phyloP scores from a whole-genome alignment of 2,888 invertebrate species.

The Epirrhoe tristata region DNA sequence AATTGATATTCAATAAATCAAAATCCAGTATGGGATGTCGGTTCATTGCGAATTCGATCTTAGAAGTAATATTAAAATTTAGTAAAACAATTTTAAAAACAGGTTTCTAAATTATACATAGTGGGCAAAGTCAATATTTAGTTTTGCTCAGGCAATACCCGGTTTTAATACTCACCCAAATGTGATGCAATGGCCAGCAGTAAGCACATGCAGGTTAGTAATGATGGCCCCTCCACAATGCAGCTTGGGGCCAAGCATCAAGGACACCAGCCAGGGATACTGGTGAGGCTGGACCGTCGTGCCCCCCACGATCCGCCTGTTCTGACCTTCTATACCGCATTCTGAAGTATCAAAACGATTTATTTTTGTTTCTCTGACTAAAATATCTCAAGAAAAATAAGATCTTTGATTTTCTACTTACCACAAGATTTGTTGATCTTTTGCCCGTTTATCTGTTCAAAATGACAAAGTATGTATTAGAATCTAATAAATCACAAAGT shows the following conservation, averaged over 20 bases:
- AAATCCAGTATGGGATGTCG: not conserved
- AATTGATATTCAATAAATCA: not conserved
- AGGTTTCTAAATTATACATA: no score
- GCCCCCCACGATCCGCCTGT: constrained; percentile 85
- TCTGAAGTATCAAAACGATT: constrained; percentile 51
- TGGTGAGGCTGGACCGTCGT: constrained; percentile 76
- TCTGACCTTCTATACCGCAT: constrained; percentile 72
- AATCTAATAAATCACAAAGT: not conserved
- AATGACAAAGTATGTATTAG: constrained; percentile 8
- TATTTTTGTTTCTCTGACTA: no score
- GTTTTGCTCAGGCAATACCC: no score
- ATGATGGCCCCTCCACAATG: constrained; percentile 86
- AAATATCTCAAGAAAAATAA: not conserved
- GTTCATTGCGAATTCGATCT: no score
- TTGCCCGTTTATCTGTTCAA: constrained; percentile 54
- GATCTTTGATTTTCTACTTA: constrained; percentile 47
- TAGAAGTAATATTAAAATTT: no score
- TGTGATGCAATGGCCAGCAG: constrained; percentile 86
- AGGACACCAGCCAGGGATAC: constrained; percentile 85
- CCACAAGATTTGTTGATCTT: constrained; percentile 62
- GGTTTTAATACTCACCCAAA: constrained; percentile 74
- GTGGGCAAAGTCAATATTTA: no score
- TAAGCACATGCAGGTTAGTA: constrained; percentile 82
- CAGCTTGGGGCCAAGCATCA: constrained; percentile 74
- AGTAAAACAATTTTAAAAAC: no score